Evolutionary conservation across 2,113 vertebrate genomes (phyloP), one percentile per base, ranked within the genome.

Genomic region (Euleptes europaea): DNA sequence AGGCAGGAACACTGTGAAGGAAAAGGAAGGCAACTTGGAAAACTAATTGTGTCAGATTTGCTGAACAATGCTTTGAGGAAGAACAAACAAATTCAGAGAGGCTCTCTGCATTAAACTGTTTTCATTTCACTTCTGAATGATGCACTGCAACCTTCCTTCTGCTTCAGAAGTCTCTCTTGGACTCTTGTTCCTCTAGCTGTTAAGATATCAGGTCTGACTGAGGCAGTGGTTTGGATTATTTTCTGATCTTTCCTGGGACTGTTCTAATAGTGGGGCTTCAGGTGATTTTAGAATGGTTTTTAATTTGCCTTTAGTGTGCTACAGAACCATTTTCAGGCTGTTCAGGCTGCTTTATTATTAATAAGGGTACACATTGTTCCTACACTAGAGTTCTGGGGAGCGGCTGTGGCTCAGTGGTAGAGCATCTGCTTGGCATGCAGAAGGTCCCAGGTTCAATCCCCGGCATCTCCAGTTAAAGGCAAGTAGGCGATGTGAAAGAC

Each of bases 71-170:
- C 28, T 15, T 15, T 91, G 51, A 88, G 23, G 35, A 21, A 88
- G 84, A 85, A 51, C 17, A 91, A 82, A 90, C 35, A 40, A 88
- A 70, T 70, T 80, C 74, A 47, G n/a, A 15, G 71, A 31, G 78
- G 28, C 35, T 35, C 65, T 83, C 10, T 82, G 1, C 66, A 80
- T 42, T 42, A 26, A 69, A 82, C 90, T 90, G 31, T 42, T 77
- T 81, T 0, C 0, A 67, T 73, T 89, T 82, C 90, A 78, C 82
- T 90, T 92, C 80, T 84, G 79, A 86, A 84, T 85, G 63, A 90
- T 87, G 88, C 33, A 88, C 86, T 0, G 44, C 4, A 83, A 47
- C 84, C 82, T 70, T 47, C 15, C 54, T 72, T 21, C n/a, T 78
- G 3, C 49, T 78, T 88, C 87, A 84, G 40, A 78, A 80, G 8